Base-by-base conservation (phyloP, 2,888 invertebrate genomes). In the Listrodromus nycthemerus region DNA sequence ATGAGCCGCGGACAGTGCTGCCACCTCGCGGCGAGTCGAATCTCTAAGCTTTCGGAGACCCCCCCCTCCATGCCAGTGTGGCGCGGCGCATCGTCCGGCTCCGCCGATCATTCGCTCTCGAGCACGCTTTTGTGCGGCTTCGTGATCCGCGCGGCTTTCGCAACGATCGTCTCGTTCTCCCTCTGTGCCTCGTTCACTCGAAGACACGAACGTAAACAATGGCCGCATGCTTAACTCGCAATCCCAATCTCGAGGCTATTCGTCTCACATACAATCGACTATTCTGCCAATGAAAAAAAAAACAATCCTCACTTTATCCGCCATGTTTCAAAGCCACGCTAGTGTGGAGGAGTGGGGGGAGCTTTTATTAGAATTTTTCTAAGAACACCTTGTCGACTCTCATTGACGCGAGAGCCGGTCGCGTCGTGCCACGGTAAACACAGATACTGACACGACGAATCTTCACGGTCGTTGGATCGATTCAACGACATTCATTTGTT, bases 391-490 rank as follows among this genome's bases (percentile, higher is more conserved):
- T 30, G 6, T 73, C 41, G 58, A 63, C 30, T 69, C 73, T 58
- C 58, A 77, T 82, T 82, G 73, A 63, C 73, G 30, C 45, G 67
- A 67, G 61, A 77, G 33, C 27, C 61, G 48, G 50, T n/a, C 27
- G 30, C 19, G 24, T 33, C 21, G 21, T 37, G 65, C 48, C 50
- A 74, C 63, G 65, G 58, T 61, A 70, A 83, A 79, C 58, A 75
- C 30, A 79, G 48, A 82, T 30, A 78, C 21, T 10, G 19, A 5
- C 24, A 21, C 33, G 50, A 58, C 30, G 33, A 41, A 50, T 30
- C 66, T 67, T 52, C 45, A 75, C 63, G 82, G 74, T 65, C 74
- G 41, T 41, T 63, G 66, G 66, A 66, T 50, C 71, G 33, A 66
- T 61, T 70, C 67, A 58, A 75, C 70, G 66, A 65, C 24, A 80